phyloP scores from a whole-genome alignment of 2,113 vertebrate species.

The Podarcis cretensis region DNA sequence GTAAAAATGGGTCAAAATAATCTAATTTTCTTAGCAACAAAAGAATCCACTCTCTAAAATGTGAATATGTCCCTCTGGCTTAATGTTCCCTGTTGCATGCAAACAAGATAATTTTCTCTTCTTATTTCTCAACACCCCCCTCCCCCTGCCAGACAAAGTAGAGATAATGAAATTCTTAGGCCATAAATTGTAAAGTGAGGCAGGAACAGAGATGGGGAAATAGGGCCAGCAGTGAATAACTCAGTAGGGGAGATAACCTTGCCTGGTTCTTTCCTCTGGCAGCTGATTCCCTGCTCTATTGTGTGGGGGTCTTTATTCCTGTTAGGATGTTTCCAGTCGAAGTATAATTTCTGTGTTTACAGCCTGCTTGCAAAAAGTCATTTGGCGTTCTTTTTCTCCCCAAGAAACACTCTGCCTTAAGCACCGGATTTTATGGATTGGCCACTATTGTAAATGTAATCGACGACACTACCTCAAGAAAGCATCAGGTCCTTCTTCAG shows the following conservation, averaged over 20 bases:
- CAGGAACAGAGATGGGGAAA: neutral
- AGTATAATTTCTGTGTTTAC: slow-evolving; percentile 25
- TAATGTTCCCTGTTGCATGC: neutral
- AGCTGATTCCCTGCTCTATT: neutral
- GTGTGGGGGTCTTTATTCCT: neutral
- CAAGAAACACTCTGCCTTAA: neutral
- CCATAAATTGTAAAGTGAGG: neutral
- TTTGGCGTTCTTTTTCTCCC: neutral
- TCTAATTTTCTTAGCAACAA: slow-evolving; percentile 4
- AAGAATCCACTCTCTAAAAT: neutral
- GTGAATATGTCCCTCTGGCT: slow-evolving; percentile 2
- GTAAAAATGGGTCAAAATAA: neutral
- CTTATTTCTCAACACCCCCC: neutral
- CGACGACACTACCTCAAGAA: slow-evolving; percentile 2
- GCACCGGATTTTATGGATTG: neutral
- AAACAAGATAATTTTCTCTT: neutral
- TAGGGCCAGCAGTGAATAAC: slow-evolving; percentile 16
- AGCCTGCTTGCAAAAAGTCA: neutral
- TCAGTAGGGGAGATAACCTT: slow-evolving; percentile 13
- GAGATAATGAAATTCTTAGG: slow-evolving; percentile 21
- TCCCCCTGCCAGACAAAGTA: neutral
- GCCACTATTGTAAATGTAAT: neutral
- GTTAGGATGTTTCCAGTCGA: slow-evolving; percentile 18
- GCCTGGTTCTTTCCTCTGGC: neutral
- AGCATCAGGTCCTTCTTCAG: neutral